A percentile compares a stretch with the other conserved stretches of the same genome.
Evolutionary conservation across 2,888 invertebrate genomes (phyloP).

Genomic region (Galerucella nymphaeae): DNA sequence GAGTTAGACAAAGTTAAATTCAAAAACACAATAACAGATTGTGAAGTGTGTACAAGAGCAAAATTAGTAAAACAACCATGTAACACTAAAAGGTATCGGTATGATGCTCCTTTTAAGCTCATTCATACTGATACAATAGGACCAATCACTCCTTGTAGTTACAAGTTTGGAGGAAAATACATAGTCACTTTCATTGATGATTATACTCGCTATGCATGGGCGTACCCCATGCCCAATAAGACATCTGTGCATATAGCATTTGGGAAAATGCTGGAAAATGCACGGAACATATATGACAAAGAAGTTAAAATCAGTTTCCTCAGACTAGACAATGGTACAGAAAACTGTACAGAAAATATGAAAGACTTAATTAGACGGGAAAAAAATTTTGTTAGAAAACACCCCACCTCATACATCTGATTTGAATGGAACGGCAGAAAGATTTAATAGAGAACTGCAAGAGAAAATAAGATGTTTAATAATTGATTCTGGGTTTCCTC

Average conservation of each 20-base stretch:
- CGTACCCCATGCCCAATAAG: background rate
- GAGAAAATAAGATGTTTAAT: conserved; percentile 2
- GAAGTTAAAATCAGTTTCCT: conserved; percentile 1
- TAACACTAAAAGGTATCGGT: background rate
- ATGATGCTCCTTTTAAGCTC: background rate
- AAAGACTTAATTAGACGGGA: background rate
- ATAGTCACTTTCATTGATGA: conserved; percentile 5
- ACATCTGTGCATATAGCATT: background rate
- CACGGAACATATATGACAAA: background rate
- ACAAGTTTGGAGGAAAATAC: background rate
- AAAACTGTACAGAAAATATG: conserved; percentile 1
- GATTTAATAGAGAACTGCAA: conserved; percentile 5
- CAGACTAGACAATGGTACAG: background rate
- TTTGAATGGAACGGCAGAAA: background rate
- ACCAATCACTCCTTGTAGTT: conserved; percentile 2
- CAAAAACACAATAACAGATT: background rate
- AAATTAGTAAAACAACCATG: conserved; percentile 1
- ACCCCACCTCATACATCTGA: background rate
- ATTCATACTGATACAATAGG: conserved; percentile 4
- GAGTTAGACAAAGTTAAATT: background rate
- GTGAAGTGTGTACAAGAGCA: background rate
- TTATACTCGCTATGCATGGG: conserved; percentile 5
- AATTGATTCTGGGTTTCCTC: conserved; percentile 4
- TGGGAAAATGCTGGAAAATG: conserved; percentile 1
- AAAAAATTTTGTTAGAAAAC: background rate